Percentiles rank a stretch among this genome's conserved stretches.
Evolutionary conservation across 2,888 invertebrate species (phyloP).

Genomic region (Merodon equestris): DNA sequence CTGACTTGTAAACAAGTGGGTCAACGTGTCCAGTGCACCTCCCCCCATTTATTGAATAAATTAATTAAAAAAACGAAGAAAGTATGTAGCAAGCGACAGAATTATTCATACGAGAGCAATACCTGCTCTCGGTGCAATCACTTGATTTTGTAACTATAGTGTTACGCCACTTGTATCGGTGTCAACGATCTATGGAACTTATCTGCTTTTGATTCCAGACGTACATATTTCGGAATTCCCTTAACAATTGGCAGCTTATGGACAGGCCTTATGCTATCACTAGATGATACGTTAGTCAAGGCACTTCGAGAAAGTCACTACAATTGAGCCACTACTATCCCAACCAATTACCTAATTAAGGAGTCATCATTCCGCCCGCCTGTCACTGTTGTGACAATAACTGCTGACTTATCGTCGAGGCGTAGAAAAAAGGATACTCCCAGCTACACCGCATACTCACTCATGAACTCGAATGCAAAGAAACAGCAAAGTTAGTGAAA

Average conservation of each 20-base stretch:
- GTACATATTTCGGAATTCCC: conserved; percentile 29
- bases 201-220: conserved; percentile 16
- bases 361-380: conserved; percentile 15
- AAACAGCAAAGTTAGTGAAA: not conserved
- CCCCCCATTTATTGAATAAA: not conserved
- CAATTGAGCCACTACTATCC: conserved; percentile 33
- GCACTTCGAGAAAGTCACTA: no score
- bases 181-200: conserved; percentile 28
- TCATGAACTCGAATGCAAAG: not conserved
- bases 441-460: not conserved
- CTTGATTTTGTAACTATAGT: conserved; percentile 31
- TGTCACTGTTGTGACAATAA: conserved; percentile 26
- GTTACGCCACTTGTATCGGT: conserved; percentile 36
- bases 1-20: conserved; percentile 13
- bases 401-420: conserved; percentile 6
- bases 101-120: no score
- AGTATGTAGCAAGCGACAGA: no score
- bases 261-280: no score
- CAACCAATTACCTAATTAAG: conserved; percentile 58
- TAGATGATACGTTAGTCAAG: conserved; percentile 46
- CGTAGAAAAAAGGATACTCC: conserved; percentile 41
- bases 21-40: conserved; percentile 9
- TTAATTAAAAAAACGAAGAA: not conserved
- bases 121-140: conserved; percentile 7
- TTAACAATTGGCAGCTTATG: no score